Evolutionary conservation across 2,888 invertebrate species (phyloP).

Genomic region (Xanthorhoe spadicearia): DNA sequence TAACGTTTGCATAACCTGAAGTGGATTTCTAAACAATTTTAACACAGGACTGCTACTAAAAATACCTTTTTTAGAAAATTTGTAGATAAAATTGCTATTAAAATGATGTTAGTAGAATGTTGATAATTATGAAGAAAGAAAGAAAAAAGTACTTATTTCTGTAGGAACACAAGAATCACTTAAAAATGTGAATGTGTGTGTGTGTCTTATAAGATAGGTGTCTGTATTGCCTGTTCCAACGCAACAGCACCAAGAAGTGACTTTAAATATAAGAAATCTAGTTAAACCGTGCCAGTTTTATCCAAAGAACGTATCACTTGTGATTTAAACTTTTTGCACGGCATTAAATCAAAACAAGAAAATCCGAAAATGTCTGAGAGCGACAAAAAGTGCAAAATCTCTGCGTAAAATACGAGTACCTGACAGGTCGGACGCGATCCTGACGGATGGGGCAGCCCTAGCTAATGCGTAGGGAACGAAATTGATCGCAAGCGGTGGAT

Average conservation of each 20-base stretch:
- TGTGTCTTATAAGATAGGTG: too few species aligned
- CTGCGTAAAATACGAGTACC: conserved; percentile 31
- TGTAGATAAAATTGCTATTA: neutral
- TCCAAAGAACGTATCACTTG: neutral
- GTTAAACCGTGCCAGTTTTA: too few species aligned
- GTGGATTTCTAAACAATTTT: conserved; percentile 50
- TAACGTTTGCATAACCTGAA: conserved; percentile 46
- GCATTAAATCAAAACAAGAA: conserved; percentile 23
- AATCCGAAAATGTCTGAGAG: conserved; percentile 29
- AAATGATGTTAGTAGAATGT: too few species aligned
- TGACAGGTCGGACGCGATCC: conserved; percentile 39
- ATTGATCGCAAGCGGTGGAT: conserved; percentile 34
- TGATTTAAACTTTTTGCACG: conserved; percentile 8
- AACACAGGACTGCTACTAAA: conserved; percentile 39
- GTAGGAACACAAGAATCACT: too few species aligned
- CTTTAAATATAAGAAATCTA: too few species aligned
- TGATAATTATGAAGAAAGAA: too few species aligned
- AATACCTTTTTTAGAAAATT: neutral
- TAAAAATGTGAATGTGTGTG: too few species aligned
- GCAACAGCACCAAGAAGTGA: too few species aligned
- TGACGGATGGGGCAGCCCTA: conserved; percentile 42
- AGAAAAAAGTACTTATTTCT: too few species aligned
- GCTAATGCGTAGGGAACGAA: conserved; percentile 39
- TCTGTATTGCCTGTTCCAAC: too few species aligned
- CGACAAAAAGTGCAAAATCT: conserved; percentile 34